Evolutionary conservation across 1,140 invertebrate species (phyloP).

Genomic region (Nasonia giraulti): DNA sequence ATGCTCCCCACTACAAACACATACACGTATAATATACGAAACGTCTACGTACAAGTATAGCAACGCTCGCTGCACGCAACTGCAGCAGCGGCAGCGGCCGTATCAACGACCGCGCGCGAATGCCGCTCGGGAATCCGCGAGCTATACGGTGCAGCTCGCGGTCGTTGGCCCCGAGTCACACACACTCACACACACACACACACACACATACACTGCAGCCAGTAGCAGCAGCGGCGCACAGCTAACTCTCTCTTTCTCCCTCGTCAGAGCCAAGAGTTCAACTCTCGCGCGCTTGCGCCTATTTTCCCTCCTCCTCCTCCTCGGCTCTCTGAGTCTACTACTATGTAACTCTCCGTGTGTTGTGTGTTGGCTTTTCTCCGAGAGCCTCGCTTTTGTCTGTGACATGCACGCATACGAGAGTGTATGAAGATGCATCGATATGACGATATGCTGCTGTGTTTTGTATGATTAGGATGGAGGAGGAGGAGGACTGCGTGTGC

Average conservation of each 20-base stretch:
- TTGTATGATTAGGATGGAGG: not conserved
- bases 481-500: not conserved
- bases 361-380: not conserved
- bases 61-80: not conserved
- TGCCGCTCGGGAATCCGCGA: slow-evolving; percentile 60
- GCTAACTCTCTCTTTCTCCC: slow-evolving; percentile 10
- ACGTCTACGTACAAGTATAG: not conserved
- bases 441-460: not conserved
- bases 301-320: not conserved
- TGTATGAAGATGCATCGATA: too few species aligned
- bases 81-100: not conserved
- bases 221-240: not conserved
- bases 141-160: slow-evolving; percentile 21
- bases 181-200: not conserved
- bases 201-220: not conserved
- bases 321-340: not conserved
- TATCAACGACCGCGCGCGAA: slow-evolving; percentile 49
- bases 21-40: too few species aligned
- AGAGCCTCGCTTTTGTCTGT: not conserved
- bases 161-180: slow-evolving; percentile 20
- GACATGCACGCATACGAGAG: too few species aligned
- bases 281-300: slow-evolving; percentile 19
- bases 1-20: too few species aligned
- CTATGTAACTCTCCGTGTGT: not conserved
- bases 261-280: not conserved